These are phyloP conservation scores for Odontothrips loti DNA, from an alignment of 2,888 invertebrate species.

Conservation along the genomic window DNA sequence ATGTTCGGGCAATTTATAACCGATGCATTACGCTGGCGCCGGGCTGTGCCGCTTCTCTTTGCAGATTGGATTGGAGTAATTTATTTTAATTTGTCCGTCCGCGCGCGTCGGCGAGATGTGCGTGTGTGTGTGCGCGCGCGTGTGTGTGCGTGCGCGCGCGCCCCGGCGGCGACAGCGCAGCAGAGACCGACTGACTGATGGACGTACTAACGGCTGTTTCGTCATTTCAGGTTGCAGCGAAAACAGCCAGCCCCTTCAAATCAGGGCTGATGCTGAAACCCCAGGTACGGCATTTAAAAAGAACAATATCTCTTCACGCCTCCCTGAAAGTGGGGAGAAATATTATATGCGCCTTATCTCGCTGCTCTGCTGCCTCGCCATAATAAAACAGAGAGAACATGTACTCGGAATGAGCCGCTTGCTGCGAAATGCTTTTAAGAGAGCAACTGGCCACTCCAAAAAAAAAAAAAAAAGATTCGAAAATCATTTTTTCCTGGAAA, in stretches of 20 bases:
- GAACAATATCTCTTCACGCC: background rate
- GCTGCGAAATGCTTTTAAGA: too few relatives aligned
- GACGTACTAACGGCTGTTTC: slow-evolving; percentile 14
- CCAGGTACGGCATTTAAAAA: background rate
- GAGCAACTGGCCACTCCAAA: too few relatives aligned
- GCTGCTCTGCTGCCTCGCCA: background rate
- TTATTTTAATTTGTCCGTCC: slow-evolving; percentile 9
- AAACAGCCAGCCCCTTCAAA: slow-evolving; percentile 26
- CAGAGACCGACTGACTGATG: background rate
- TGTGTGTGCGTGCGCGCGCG: background rate
- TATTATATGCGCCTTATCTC: background rate
- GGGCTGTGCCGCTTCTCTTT: background rate
- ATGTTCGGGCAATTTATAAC: slow-evolving; percentile 20
- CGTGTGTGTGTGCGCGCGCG: background rate
- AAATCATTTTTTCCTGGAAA: too few relatives aligned
- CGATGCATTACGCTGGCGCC: slow-evolving; percentile 10
- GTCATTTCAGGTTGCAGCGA: slow-evolving; percentile 22
- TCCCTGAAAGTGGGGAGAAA: background rate
- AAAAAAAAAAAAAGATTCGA: too few relatives aligned
- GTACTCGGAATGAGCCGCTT: too few relatives aligned
- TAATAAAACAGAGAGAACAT: too few relatives aligned
- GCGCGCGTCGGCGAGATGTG: background rate
- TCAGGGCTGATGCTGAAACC: slow-evolving; percentile 21
- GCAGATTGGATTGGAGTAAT: slow-evolving; percentile 8
- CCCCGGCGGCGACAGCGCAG: background rate